phyloP scores from a whole-genome alignment of 1,140 invertebrate genomes.

The Whitmania pigra region DNA sequence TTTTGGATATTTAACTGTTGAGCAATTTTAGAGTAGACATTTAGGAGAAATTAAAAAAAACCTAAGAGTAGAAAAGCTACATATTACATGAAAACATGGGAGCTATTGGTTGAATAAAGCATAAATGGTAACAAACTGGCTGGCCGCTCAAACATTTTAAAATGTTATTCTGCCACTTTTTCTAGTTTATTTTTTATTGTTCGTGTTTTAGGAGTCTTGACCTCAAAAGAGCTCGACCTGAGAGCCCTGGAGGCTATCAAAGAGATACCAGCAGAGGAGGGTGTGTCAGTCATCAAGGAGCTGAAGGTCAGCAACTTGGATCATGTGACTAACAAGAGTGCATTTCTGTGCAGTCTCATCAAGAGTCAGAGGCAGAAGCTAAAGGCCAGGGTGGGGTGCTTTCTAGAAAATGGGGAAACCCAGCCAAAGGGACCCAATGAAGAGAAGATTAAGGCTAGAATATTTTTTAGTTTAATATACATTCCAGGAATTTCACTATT shows the following conservation, averaged over 20 bases:
- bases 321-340: slow-evolving; percentile 95
- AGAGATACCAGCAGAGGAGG: slow-evolving; percentile 89
- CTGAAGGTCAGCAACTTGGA: slow-evolving; percentile 91
- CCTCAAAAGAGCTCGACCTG: slow-evolving; percentile 84
- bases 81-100: too few relatives aligned
- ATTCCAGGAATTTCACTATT: too few relatives aligned
- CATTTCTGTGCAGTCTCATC: slow-evolving; percentile 93
- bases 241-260: slow-evolving; percentile 87
- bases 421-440: neutral
- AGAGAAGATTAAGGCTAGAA: neutral
- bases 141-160: too few relatives aligned
- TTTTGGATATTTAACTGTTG: too few relatives aligned
- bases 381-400: too few relatives aligned
- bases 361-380: slow-evolving; percentile 85
- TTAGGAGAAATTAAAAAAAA: too few relatives aligned
- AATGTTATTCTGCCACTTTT: slow-evolving; percentile 11
- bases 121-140: too few relatives aligned
- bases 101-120: too few relatives aligned
- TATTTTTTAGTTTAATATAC: too few relatives aligned
- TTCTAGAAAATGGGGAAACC: neutral
- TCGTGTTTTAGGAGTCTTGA: slow-evolving; percentile 58
- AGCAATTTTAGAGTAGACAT: too few relatives aligned
- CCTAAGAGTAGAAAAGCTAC: too few relatives aligned
- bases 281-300: slow-evolving; percentile 79
- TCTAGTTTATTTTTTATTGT: too few relatives aligned